Evolutionary conservation across 2,888 invertebrate genomes (phyloP).

Genomic region (Drosophila meridiana): DNA sequence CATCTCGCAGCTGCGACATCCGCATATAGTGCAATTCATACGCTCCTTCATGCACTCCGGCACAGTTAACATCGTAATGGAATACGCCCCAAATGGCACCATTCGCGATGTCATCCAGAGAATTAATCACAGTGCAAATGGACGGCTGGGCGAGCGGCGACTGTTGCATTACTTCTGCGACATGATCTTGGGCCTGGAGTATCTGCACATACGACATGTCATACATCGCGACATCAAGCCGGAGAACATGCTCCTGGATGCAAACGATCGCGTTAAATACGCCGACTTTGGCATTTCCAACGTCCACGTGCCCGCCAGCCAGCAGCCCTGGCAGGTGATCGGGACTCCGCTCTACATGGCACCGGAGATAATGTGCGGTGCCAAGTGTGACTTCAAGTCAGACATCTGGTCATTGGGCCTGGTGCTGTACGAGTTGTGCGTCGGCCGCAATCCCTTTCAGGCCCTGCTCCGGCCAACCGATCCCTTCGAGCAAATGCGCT

Average conservation of each 20-base stretch:
- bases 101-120: constrained; percentile 72
- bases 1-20: constrained; percentile 83
- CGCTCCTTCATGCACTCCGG: constrained; percentile 75
- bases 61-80: constrained; percentile 83
- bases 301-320: constrained; percentile 70
- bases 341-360: constrained; percentile 92
- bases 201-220: constrained; percentile 84
- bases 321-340: constrained; percentile 43
- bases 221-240: constrained; percentile 90
- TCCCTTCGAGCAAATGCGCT: constrained; percentile 60
- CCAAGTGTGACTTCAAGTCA: constrained; percentile 89
- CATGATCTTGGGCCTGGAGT: constrained; percentile 84
- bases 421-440: constrained; percentile 88
- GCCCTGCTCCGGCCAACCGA: constrained; percentile 48
- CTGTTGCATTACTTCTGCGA: constrained; percentile 85
- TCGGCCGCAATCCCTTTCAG: constrained; percentile 77
- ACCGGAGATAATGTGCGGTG: constrained; percentile 89
- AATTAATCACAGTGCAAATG: constrained; percentile 23
- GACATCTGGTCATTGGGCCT: constrained; percentile 91
- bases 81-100: constrained; percentile 82
- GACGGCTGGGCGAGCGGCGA: constrained; percentile 52
- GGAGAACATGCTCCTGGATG: constrained; percentile 90
- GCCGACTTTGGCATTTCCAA: constrained; percentile 89
- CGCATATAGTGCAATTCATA: constrained; percentile 82
- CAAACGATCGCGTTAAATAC: constrained; percentile 88